Conservation (phyloP, 2,797 vertebrate genomes). For the Valencia hispanica region DNA sequence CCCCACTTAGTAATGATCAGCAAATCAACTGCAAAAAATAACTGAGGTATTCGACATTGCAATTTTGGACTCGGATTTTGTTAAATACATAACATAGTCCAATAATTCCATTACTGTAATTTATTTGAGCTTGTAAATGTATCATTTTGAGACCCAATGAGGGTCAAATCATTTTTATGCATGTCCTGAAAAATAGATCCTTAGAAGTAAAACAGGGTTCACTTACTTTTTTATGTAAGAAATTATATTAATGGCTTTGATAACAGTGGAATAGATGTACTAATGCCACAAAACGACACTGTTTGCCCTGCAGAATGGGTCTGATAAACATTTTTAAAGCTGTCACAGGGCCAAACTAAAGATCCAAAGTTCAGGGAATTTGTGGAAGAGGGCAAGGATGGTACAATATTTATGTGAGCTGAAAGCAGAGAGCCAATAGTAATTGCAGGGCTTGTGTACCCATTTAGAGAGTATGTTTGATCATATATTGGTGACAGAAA, state of each 20-base stretch:
- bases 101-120: not conserved
- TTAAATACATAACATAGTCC: not conserved
- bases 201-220: not conserved
- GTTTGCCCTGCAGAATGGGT: not conserved
- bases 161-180: not conserved
- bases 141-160: not conserved
- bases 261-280: not conserved
- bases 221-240: not conserved
- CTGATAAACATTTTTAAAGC: conserved; percentile 9
- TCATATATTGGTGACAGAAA: not conserved
- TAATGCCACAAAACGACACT: not conserved
- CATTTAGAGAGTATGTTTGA: not conserved
- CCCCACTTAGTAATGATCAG: not conserved
- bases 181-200: not conserved
- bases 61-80: not conserved
- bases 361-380: conserved; percentile 8
- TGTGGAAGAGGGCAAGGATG: not conserved
- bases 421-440: not conserved
- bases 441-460: not conserved
- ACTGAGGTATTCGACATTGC: not conserved
- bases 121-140: not conserved
- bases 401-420: not conserved
- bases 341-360: conserved; percentile 3
- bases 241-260: not conserved
- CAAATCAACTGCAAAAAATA: not conserved